These are phyloP conservation scores for Lacerta bilineata DNA, from an alignment of 2,797 vertebrate genomes.

Conservation along the genomic window DNA sequence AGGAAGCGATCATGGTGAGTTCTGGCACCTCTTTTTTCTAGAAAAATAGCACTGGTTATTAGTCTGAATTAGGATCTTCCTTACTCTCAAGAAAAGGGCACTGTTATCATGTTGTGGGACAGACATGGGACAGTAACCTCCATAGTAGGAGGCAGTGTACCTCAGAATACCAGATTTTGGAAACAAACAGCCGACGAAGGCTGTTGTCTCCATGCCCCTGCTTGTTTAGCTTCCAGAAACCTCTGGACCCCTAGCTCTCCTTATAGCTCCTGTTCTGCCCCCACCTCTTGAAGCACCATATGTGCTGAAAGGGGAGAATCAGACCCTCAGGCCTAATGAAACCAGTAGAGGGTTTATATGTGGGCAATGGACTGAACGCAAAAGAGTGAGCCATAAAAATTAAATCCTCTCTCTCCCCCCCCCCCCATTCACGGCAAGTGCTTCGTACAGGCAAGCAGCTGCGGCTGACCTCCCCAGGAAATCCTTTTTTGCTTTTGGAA, in stretches of 20 bases:
- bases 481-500: background rate
- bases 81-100: too few species aligned
- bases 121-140: background rate
- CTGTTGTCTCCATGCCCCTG: background rate
- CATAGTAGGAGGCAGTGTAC: too few species aligned
- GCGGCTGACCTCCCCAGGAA: background rate
- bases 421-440: background rate
- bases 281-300: background rate
- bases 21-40: too few species aligned
- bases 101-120: too few species aligned
- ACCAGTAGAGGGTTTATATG: background rate
- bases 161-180: background rate
- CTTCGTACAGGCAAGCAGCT: background rate
- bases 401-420: background rate
- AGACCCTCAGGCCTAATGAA: background rate
- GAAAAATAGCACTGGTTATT: too few species aligned
- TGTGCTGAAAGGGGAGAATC: background rate
- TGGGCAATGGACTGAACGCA: background rate
- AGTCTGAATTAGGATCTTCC: too few species aligned
- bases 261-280: background rate
- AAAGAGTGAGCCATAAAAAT: background rate
- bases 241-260: background rate
- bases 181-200: background rate
- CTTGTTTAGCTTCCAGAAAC: background rate
- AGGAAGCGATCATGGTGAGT: too few species aligned